Evolutionary conservation across 2,797 vertebrate species (phyloP), one percentile per base, ranked within the genome.

Genomic region (Pseudochromis fuscus): DNA sequence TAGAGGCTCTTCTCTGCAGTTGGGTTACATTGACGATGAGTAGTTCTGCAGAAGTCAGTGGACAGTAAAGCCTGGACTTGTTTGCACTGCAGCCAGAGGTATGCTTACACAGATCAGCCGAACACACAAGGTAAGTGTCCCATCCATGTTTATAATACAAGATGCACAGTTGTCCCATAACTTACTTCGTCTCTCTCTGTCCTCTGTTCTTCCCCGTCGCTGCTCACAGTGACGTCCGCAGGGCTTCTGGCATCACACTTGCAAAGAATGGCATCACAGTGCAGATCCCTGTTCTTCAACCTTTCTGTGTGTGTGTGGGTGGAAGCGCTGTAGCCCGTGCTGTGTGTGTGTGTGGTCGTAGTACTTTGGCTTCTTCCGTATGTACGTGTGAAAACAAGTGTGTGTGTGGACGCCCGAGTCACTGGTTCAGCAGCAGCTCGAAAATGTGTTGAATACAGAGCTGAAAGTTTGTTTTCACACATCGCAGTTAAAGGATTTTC

Each of bases 21-120:
- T 96, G 96, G 88, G 94, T 98, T 96, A 95, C 97, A 96, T 96
- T 99, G 97, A 96, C 96, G 97, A 98, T 97, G 96, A 96, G 92
- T 99, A 98, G 97, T 99, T 95, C 97, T 96, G 95, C 96, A 97
- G 97, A 96, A 95, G 96, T 96, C 96, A 98, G 96, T 99, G 98
- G 97, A 98, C 96, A 96, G 95, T 98, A 98, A 96, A 97, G 97
- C 96, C 97, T 96, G 97, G 98, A 99, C 97, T 96, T 98, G 96
- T 96, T 96, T 96, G 95, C 96, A 88, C 96, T 96, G 94, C 96
- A 92, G 96, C 96, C 93, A 96, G 96, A 98, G 96, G 95, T 97
- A 93, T 97, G 96, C 96, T 97, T 96, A 94, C 96, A 95, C 96
- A 95, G 96, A 95, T 89, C 96, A 93, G 95, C 96, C 52, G 87